A percentile compares a stretch with the other conserved stretches of the same genome.
Conservation (phyloP, 2,888 invertebrate genomes). For the Tipula confusa region DNA sequence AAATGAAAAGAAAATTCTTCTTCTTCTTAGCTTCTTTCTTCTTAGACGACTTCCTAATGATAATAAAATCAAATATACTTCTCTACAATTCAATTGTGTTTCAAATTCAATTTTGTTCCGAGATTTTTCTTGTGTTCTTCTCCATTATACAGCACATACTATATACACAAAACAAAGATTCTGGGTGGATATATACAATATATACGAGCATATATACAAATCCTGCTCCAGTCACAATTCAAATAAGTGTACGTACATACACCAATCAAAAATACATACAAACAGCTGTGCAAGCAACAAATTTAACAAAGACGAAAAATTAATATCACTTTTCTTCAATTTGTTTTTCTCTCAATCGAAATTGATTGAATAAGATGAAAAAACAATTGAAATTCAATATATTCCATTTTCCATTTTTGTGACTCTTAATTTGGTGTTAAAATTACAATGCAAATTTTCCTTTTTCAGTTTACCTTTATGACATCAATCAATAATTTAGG, state of each 20-base stretch:
- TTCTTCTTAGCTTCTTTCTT: slow-evolving; percentile 25
- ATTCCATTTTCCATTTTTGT: neutral
- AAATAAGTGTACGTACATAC: neutral
- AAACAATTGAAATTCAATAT: neutral
- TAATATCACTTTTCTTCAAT: neutral
- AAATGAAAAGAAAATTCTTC: slow-evolving; percentile 12
- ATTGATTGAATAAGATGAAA: neutral
- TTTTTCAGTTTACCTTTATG: neutral
- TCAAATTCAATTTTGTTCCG: neutral
- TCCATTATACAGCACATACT: neutral
- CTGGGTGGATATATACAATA: neutral
- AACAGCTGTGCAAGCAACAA: slow-evolving; percentile 1
- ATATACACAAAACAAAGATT: neutral
- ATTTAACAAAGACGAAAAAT: neutral
- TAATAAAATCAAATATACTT: slow-evolving; percentile 20
- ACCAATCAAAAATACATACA: neutral
- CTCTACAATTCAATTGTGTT: slow-evolving; percentile 1
- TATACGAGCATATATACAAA: neutral
- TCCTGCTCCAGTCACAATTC: neutral
- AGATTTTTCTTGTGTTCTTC: neutral
- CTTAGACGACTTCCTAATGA: neutral
- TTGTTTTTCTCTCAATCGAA: slow-evolving; percentile 20
- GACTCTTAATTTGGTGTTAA: neutral
- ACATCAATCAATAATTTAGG: too few species aligned
- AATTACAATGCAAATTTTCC: neutral